Percentiles rank a stretch among this genome's conserved stretches.
phyloP scores from a whole-genome alignment of 2,888 invertebrate genomes.

The Ellobium chinense region DNA sequence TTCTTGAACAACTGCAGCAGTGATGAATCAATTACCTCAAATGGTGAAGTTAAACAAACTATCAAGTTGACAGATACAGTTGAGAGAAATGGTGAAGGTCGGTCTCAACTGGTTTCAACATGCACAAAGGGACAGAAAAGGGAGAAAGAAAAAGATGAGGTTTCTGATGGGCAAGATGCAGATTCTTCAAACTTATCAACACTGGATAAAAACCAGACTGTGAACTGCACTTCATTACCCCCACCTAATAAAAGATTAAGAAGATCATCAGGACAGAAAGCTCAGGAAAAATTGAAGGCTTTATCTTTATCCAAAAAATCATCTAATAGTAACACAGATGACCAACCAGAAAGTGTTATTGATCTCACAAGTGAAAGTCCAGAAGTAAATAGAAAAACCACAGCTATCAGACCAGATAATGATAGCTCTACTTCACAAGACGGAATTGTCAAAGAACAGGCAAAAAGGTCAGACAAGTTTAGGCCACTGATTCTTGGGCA shows the following conservation, averaged over 20 bases:
- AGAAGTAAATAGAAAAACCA: background rate
- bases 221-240: background rate
- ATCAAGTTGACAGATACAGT: background rate
- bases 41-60: slow-evolving; percentile 11
- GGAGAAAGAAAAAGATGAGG: background rate
- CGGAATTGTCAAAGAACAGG: background rate
- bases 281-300: slow-evolving; percentile 21
- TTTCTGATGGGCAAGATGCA: background rate
- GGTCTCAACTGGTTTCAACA: background rate
- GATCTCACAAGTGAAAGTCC: slow-evolving; percentile 14
- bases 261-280: slow-evolving; percentile 32
- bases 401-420: background rate
- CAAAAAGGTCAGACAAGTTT: background rate
- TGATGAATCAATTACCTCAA: slow-evolving; percentile 42
- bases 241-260: slow-evolving; percentile 33
- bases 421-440: background rate
- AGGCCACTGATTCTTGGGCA: slow-evolving; percentile 19
- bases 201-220: background rate
- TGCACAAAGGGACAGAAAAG: background rate
- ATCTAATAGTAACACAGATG: background rate
- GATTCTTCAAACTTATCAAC: background rate
- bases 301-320: background rate
- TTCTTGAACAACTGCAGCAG: slow-evolving; percentile 39
- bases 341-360: background rate
- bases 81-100: background rate